Evolutionary conservation across 2,113 vertebrate genomes (phyloP).

Genomic region (Polypterus bichir): DNA sequence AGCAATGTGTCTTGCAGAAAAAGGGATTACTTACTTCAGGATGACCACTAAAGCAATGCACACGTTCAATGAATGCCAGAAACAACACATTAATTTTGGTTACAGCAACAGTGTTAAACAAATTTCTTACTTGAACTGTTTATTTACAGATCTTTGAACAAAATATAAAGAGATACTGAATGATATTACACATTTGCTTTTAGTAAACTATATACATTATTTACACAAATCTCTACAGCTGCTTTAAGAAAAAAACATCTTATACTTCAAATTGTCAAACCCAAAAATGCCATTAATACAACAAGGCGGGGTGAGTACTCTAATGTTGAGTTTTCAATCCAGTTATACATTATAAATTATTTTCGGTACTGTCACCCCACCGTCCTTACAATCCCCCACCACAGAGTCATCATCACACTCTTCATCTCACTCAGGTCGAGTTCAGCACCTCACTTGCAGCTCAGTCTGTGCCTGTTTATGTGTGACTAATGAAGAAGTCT

Average conservation of each 20-base stretch:
- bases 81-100: slow-evolving; percentile 1
- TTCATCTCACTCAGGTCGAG: no score
- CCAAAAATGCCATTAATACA: no score
- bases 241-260: not conserved
- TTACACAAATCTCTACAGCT: slow-evolving; percentile 3
- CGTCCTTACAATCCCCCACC: no score
- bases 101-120: slow-evolving; percentile 6
- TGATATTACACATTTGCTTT: slow-evolving; percentile 1
- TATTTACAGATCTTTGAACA: slow-evolving; percentile 7
- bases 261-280: no score
- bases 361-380: no score
- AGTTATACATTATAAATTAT: no score
- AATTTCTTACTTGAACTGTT: not conserved
- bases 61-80: not conserved
- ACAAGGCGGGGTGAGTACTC: no score
- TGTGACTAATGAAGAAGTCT: no score
- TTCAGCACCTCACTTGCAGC: no score
- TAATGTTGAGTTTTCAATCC: no score
- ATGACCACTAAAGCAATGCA: not conserved
- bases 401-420: no score
- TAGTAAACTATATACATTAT: slow-evolving; percentile 5
- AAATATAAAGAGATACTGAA: slow-evolving; percentile 4
- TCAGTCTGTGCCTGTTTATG: no score
- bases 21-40: not conserved
- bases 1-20: not conserved